Percentiles rank a stretch among this genome's conserved stretches.
Evolutionary conservation across 2,113 vertebrate species (phyloP).

Genomic region (Nycticebus coucang): DNA sequence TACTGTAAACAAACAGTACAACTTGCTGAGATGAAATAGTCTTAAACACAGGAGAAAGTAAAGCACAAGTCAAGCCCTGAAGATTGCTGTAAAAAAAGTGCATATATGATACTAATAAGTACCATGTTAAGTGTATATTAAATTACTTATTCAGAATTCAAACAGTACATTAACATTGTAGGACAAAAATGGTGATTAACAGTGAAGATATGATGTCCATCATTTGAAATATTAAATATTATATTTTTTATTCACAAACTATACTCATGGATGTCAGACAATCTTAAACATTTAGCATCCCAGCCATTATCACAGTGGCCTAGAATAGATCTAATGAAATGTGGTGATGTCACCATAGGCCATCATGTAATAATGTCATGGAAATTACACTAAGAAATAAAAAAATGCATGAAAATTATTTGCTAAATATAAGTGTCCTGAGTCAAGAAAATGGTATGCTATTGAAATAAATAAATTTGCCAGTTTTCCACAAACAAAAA

Average conservation of each 20-base stretch:
- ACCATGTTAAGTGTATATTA: background rate
- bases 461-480: background rate
- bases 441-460: constrained; percentile 14
- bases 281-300: background rate
- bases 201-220: background rate
- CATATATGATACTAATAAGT: background rate
- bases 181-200: background rate
- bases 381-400: background rate
- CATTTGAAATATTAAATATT: constrained; percentile 36
- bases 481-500: background rate
- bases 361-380: background rate
- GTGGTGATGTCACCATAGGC: background rate
- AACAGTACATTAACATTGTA: background rate
- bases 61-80: background rate
- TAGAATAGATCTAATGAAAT: background rate
- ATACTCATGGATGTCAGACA: background rate
- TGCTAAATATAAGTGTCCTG: background rate
- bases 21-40: background rate
- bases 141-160: constrained; percentile 12
- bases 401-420: constrained; percentile 6
- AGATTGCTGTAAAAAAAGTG: background rate
- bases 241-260: background rate
- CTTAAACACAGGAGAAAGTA: background rate
- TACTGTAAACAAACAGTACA: background rate
- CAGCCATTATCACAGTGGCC: background rate